phyloP scores from a whole-genome alignment of 2,113 vertebrate species.

The Ciconia maguari region DNA sequence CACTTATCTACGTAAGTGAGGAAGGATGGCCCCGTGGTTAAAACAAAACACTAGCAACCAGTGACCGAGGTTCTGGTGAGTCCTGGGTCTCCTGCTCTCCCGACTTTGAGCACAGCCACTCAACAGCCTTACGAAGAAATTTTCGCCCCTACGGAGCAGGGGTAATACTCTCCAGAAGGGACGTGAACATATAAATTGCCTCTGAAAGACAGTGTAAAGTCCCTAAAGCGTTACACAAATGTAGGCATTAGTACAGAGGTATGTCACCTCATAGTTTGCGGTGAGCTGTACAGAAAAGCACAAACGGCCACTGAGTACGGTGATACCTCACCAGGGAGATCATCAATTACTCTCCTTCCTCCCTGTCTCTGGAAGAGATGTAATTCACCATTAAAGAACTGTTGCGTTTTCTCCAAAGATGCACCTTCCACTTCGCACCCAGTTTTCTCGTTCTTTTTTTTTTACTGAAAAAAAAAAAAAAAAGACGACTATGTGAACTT shows the following conservation, averaged over 20 bases:
- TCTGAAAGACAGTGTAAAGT: background rate
- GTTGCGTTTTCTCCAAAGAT: fast-evolving
- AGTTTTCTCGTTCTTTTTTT: background rate
- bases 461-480: too few species aligned
- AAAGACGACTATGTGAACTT: too few species aligned
- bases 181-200: background rate
- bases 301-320: fast-evolving
- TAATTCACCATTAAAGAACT: background rate
- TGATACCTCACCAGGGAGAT: background rate
- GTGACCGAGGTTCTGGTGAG: background rate
- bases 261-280: fast-evolving
- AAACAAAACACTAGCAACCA: background rate
- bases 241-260: background rate
- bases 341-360: background rate
- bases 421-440: background rate
- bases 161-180: background rate
- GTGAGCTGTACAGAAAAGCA: background rate
- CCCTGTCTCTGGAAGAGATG: background rate
- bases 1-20: fast-evolving
- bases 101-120: background rate
- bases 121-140: background rate
- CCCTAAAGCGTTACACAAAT: background rate
- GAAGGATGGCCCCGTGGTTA: background rate
- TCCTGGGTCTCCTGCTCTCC: background rate
- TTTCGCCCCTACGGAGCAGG: background rate